Percentiles rank a stretch among this genome's conserved stretches.
These are phyloP conservation scores for Cydia splendana DNA, from an alignment of 1,140 invertebrate genomes.

Conservation along the genomic window DNA sequence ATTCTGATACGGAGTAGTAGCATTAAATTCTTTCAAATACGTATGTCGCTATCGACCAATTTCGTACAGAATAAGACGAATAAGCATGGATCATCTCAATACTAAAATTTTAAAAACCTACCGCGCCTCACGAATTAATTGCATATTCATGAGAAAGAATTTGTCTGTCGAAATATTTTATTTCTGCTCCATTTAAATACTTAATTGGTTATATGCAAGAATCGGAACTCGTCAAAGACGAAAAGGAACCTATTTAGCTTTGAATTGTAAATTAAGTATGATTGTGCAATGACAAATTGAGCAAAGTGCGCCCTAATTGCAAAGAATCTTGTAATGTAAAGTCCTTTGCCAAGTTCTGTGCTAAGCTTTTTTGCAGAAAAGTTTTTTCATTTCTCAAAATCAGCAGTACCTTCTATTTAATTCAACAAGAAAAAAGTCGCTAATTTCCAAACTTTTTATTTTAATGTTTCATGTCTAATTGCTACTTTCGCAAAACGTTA, in stretches of 20 bases:
- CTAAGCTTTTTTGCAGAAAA: too few relatives aligned
- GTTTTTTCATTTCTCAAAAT: too few relatives aligned
- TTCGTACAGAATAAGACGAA: not conserved
- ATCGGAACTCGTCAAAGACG: not conserved
- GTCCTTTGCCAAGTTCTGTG: too few relatives aligned
- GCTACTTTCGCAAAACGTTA: too few relatives aligned
- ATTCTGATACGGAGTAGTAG: too few relatives aligned
- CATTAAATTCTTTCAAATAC: too few relatives aligned
- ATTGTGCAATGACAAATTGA: not conserved
- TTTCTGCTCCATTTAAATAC: slow-evolving; percentile 4
- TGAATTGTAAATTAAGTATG: slow-evolving; percentile 10
- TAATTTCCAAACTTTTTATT: too few relatives aligned
- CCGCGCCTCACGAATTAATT: not conserved
- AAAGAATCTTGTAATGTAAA: not conserved
- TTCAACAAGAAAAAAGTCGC: too few relatives aligned
- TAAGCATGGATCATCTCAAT: not conserved
- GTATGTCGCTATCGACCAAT: too few relatives aligned
- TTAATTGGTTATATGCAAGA: slow-evolving; percentile 6
- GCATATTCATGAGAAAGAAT: not conserved
- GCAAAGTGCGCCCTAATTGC: not conserved
- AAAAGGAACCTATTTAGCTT: slow-evolving; percentile 6
- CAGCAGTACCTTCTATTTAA: too few relatives aligned
- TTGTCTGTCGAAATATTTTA: not conserved
- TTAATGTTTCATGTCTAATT: too few relatives aligned
- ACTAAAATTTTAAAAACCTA: not conserved